A percentile compares a stretch with the other conserved stretches of the same genome.
Evolutionary conservation across 2,888 invertebrate species (phyloP).

Genomic region (Cryptus viduatorius): DNA sequence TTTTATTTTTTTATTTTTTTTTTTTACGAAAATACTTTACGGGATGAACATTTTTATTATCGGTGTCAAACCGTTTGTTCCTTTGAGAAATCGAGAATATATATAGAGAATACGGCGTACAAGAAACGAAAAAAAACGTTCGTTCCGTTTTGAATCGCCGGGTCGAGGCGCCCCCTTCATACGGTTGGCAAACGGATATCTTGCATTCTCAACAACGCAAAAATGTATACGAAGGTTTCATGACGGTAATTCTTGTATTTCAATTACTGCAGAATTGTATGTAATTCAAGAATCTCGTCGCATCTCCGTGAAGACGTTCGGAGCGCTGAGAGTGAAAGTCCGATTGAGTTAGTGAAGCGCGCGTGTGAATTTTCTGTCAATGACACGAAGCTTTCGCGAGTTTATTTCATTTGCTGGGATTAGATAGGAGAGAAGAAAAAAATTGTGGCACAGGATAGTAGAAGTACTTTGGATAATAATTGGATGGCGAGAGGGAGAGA

Average conservation of each 20-base stretch:
- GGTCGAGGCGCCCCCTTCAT: neutral
- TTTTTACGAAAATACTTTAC: too few species aligned
- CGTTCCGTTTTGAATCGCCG: too few species aligned
- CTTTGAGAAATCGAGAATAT: too few species aligned
- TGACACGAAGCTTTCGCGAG: conserved; percentile 5
- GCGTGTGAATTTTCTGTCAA: conserved; percentile 50
- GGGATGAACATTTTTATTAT: too few species aligned
- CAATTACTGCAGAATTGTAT: conserved; percentile 34
- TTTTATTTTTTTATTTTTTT: too few species aligned
- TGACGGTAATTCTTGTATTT: conserved; percentile 41
- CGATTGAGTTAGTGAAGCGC: neutral
- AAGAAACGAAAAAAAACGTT: too few species aligned
- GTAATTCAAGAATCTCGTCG: conserved; percentile 27
- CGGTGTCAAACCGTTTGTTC: too few species aligned
- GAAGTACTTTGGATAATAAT: conserved; percentile 37
- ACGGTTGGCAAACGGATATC: conserved; percentile 34
- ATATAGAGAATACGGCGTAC: too few species aligned
- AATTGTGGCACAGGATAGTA: neutral
- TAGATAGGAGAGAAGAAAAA: neutral
- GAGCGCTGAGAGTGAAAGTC: conserved; percentile 53
- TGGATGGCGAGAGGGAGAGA: conserved; percentile 28
- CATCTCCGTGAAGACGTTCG: neutral
- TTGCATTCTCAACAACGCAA: conserved; percentile 41
- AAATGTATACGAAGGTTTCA: conserved; percentile 42
- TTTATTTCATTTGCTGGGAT: neutral